phyloP scores from a whole-genome alignment of 2,113 vertebrate genomes.

The Gymnogyps californianus region DNA sequence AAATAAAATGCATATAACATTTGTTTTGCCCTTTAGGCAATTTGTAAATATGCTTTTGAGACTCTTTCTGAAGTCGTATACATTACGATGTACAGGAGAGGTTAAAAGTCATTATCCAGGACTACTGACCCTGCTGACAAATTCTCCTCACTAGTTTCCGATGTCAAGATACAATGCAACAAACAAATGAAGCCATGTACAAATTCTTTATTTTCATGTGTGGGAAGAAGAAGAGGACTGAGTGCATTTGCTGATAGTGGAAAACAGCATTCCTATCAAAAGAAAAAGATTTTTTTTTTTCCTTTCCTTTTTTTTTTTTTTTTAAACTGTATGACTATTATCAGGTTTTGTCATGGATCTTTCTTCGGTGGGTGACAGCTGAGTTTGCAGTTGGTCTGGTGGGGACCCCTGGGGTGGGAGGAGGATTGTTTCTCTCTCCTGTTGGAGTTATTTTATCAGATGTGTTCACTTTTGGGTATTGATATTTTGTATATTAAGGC shows the following conservation, averaged over 20 bases:
- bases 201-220: background rate
- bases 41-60: background rate
- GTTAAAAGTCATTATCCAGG: background rate
- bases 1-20: background rate
- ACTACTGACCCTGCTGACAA: background rate
- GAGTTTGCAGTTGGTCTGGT: background rate
- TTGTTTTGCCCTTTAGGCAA: background rate
- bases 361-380: background rate
- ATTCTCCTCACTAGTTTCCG: background rate
- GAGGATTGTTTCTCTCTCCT: background rate
- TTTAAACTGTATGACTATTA: background rate
- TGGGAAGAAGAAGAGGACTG: no score
- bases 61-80: background rate
- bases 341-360: background rate
- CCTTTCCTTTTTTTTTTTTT: background rate
- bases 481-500: rapidly evolving
- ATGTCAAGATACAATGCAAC: background rate
- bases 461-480: background rate
- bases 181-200: background rate
- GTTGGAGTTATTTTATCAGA: background rate
- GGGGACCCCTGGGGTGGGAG: background rate
- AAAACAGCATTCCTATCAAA: background rate
- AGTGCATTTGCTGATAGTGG: no score
- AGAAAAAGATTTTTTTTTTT: background rate
- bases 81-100: rapidly evolving